Evolutionary conservation across 2,888 invertebrate species (phyloP).

Genomic region (Branchellion lobata): DNA sequence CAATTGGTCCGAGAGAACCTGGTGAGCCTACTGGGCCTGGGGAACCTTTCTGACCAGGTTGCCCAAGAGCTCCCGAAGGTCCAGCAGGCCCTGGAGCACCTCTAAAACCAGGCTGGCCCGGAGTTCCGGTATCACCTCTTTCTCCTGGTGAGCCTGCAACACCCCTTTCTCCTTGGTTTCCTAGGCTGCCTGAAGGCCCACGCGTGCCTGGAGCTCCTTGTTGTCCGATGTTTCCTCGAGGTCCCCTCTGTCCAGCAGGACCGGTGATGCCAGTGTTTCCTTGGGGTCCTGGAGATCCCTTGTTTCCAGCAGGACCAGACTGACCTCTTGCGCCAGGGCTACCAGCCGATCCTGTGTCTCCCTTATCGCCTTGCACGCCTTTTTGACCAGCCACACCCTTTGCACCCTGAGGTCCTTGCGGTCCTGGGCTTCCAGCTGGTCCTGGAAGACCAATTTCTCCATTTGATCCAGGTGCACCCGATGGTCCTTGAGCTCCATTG

Average conservation of each 20-base stretch:
- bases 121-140: conserved; percentile 31
- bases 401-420: conserved; percentile 20
- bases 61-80: conserved; percentile 40
- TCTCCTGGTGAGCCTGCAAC: neutral
- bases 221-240: conserved; percentile 47
- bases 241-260: conserved; percentile 47
- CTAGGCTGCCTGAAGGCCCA: conserved; percentile 47
- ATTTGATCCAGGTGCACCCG: neutral
- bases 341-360: conserved; percentile 45
- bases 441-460: conserved; percentile 19
- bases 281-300: conserved; percentile 51
- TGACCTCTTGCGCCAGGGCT: conserved; percentile 38
- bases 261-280: conserved; percentile 52
- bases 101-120: conserved; percentile 38
- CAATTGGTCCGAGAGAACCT: conserved; percentile 36
- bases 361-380: conserved; percentile 16
- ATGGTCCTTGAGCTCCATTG: neutral
- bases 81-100: conserved; percentile 45
- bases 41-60: conserved; percentile 42
- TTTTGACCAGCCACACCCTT: conserved; percentile 41
- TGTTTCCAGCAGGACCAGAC: conserved; percentile 3
- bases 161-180: conserved; percentile 44
- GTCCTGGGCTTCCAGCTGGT: conserved; percentile 37
- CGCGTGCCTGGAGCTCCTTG: conserved; percentile 47
- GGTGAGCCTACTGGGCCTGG: conserved; percentile 24